These are phyloP conservation scores for Monochamus saltuarius DNA, from an alignment of 1,140 invertebrate species.

Conservation along the genomic window DNA sequence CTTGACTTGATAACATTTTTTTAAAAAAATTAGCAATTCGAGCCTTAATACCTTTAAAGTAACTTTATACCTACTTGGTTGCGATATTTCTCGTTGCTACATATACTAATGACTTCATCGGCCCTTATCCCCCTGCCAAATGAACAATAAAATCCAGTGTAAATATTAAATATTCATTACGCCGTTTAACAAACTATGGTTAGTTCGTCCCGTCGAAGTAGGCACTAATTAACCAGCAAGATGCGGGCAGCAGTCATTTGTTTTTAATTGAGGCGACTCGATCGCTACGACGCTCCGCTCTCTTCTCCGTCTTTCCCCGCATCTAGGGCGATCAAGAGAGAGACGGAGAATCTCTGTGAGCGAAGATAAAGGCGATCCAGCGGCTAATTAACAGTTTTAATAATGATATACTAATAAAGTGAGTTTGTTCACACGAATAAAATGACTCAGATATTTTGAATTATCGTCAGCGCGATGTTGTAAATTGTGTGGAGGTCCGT, in stretches of 20 bases:
- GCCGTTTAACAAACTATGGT: slow-evolving; percentile 38
- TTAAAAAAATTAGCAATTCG: too few relatives aligned
- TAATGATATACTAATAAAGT: slow-evolving; percentile 40
- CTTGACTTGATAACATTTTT: too few relatives aligned
- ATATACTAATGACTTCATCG: too few relatives aligned
- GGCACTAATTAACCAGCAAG: slow-evolving; percentile 41
- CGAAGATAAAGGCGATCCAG: slow-evolving; percentile 11
- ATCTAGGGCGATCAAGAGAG: not conserved
- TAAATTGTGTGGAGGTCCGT: slow-evolving; percentile 13
- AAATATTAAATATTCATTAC: slow-evolving; percentile 40
- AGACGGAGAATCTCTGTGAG: slow-evolving; percentile 18
- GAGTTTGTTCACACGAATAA: slow-evolving; percentile 36
- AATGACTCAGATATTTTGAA: slow-evolving; percentile 38
- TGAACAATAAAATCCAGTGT: slow-evolving; percentile 16
- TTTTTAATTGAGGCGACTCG: slow-evolving; percentile 42
- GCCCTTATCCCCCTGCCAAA: too few relatives aligned
- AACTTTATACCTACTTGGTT: too few relatives aligned
- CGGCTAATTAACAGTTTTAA: slow-evolving; percentile 36
- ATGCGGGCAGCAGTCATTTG: slow-evolving; percentile 44
- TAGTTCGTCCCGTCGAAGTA: slow-evolving; percentile 33
- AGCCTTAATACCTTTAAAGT: too few relatives aligned
- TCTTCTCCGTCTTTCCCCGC: slow-evolving; percentile 7
- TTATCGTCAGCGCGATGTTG: slow-evolving; percentile 21
- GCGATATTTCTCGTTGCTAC: too few relatives aligned
- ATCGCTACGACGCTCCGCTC: slow-evolving; percentile 19